Evolutionary conservation across 2,797 vertebrate species (phyloP).

Genomic region (Hoplostethus atlanticus): DNA sequence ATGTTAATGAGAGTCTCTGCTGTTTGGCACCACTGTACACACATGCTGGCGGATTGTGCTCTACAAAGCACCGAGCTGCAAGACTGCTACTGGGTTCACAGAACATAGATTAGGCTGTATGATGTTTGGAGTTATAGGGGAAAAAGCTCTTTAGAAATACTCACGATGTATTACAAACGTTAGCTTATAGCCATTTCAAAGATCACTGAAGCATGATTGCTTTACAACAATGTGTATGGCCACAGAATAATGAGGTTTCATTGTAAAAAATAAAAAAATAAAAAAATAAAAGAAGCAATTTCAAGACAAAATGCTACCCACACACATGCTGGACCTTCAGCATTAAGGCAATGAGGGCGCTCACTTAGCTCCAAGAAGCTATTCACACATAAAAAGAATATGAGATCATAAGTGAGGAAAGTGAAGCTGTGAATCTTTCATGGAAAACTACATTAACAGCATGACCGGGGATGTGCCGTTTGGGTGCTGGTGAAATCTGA

Average conservation of each 20-base stretch:
- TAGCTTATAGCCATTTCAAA: constrained; percentile 23
- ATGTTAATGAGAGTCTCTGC: constrained; percentile 45
- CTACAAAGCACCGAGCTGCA: constrained; percentile 26
- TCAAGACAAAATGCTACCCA: neutral
- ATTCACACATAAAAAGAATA: constrained; percentile 32
- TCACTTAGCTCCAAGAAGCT: constrained; percentile 22
- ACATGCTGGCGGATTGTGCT: constrained; percentile 25
- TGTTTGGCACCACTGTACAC: constrained; percentile 26
- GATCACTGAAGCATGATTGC: constrained; percentile 7
- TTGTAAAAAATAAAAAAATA: neutral
- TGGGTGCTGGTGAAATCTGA: constrained; percentile 37
- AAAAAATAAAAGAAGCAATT: constrained; percentile 8
- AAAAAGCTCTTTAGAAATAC: constrained; percentile 23
- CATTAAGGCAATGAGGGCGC: constrained; percentile 13
- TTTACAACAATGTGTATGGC: constrained; percentile 25
- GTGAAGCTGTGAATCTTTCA: constrained; percentile 36
- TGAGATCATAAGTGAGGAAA: constrained; percentile 37
- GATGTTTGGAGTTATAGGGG: constrained; percentile 26
- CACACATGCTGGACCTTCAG: constrained; percentile 1
- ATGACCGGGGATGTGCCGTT: constrained; percentile 17
- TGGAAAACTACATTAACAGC: constrained; percentile 43
- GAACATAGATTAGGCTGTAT: constrained; percentile 22
- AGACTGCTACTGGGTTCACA: constrained; percentile 27
- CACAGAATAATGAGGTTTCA: neutral
- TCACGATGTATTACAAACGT: constrained; percentile 11